Percentiles rank a stretch among this genome's conserved stretches.
Evolutionary conservation across 2,888 invertebrate species (phyloP).

Genomic region (Acanthosepion lycidas): DNA sequence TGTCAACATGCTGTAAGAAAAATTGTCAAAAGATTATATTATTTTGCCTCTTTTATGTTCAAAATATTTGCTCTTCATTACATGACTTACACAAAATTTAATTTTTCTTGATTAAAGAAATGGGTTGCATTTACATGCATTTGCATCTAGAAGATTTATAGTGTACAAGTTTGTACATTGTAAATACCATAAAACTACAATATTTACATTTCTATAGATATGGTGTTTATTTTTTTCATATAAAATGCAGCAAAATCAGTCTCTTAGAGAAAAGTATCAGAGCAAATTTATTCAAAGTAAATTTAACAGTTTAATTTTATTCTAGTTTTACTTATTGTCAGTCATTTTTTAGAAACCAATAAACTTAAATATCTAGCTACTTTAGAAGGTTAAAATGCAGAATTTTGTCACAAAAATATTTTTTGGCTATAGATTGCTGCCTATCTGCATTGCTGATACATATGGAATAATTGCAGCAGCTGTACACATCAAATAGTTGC

Average conservation of each 20-base stretch:
- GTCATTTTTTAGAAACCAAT: not conserved
- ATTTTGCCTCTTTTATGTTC: not conserved
- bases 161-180: not conserved
- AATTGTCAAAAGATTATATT: not conserved
- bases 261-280: not conserved
- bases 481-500: not conserved
- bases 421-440: too few relatives aligned
- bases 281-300: not conserved
- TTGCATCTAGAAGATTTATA: not conserved
- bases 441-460: too few relatives aligned
- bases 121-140: not conserved
- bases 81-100: not conserved
- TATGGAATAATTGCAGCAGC: too few relatives aligned
- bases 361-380: not conserved
- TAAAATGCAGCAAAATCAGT: not conserved
- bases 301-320: not conserved
- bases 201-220: not conserved
- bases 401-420: too few relatives aligned
- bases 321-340: not conserved
- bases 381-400: not conserved
- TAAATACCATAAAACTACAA: not conserved
- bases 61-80: not conserved
- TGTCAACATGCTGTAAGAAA: constrained; percentile 84
- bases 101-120: too few relatives aligned
- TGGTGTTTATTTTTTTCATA: not conserved